Evolutionary conservation across 2,113 vertebrate species (phyloP).

Genomic region (Gasterosteus aculeatus): DNA sequence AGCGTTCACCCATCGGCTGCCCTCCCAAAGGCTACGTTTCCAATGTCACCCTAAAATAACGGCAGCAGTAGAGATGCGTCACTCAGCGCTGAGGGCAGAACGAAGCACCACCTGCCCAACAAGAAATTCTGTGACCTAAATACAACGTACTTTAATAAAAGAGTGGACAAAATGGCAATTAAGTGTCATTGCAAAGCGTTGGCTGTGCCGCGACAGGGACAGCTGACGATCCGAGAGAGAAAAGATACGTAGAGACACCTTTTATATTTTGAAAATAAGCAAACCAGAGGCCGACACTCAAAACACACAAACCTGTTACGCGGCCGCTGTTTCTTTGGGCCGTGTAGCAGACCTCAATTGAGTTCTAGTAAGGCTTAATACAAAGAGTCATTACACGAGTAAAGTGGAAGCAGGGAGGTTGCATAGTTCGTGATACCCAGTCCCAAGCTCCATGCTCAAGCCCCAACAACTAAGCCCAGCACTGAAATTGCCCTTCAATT

Average conservation of each 20-base stretch:
- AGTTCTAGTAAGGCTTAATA: not conserved
- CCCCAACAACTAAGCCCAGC: conserved; percentile 7
- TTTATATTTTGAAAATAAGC: not conserved
- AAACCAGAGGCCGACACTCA: not conserved
- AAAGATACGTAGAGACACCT: not conserved
- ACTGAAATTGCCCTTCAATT: conserved; percentile 25
- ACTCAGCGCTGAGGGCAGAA: not conserved
- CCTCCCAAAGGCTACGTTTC: not conserved
- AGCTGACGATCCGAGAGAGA: not conserved
- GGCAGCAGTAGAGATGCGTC: not conserved
- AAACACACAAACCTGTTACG: not conserved
- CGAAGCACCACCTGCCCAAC: not conserved
- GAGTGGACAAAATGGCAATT: not conserved
- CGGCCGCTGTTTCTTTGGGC: not conserved
- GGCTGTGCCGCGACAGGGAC: not conserved
- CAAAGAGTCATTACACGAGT: conserved; percentile 15
- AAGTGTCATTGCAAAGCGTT: not conserved
- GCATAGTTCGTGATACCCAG: conserved; percentile 17
- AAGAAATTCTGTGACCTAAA: not conserved
- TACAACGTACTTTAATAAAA: not conserved
- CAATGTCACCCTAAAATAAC: not conserved
- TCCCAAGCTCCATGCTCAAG: conserved; percentile 7
- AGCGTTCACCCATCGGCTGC: not conserved
- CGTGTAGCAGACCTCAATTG: too few species aligned
- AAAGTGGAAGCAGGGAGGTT: conserved; percentile 1